phyloP scores from a whole-genome alignment of 2,888 invertebrate genomes.

The Eupithecia dodoneata region DNA sequence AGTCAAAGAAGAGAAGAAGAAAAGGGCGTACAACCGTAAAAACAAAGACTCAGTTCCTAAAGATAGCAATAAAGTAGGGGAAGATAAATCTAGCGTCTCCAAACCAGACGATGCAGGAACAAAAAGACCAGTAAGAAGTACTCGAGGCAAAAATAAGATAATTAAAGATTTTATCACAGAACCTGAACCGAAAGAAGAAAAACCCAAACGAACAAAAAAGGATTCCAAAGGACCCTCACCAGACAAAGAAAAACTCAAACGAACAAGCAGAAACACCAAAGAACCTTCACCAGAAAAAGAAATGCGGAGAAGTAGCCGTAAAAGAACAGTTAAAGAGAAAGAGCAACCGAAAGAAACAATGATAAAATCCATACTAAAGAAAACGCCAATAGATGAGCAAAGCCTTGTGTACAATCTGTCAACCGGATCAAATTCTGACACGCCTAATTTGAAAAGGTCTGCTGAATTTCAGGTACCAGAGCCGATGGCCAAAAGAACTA shows the following conservation, averaged over 20 bases:
- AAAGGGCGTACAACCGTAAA: slow-evolving; percentile 31
- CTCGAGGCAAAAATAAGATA: slow-evolving; percentile 54
- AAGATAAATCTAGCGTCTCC: slow-evolving; percentile 29
- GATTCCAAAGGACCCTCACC: neutral
- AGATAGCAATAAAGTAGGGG: slow-evolving; percentile 14
- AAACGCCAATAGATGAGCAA: slow-evolving; percentile 52
- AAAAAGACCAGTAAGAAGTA: slow-evolving; percentile 41
- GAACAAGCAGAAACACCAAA: slow-evolving; percentile 35
- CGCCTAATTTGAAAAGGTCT: slow-evolving; percentile 59
- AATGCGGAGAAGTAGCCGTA: slow-evolving; percentile 65
- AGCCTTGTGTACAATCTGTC: slow-evolving; percentile 68
- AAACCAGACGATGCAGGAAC: slow-evolving; percentile 20
- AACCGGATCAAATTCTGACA: slow-evolving; percentile 58
- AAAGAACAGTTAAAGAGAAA: slow-evolving; percentile 51
- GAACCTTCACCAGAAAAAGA: slow-evolving; percentile 50
- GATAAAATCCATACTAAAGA: slow-evolving; percentile 51
- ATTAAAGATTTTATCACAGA: slow-evolving; percentile 38
- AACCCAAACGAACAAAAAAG: slow-evolving; percentile 8
- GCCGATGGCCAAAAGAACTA: slow-evolving; percentile 60
- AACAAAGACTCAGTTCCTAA: slow-evolving; percentile 20
- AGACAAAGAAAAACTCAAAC: slow-evolving; percentile 10
- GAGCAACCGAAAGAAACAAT: slow-evolving; percentile 43
- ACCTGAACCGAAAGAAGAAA: slow-evolving; percentile 21
- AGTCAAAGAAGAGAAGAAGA: slow-evolving; percentile 29
- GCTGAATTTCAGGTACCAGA: slow-evolving; percentile 53